Conservation (phyloP, 2,113 vertebrate species). For the Leucosticte australis region DNA sequence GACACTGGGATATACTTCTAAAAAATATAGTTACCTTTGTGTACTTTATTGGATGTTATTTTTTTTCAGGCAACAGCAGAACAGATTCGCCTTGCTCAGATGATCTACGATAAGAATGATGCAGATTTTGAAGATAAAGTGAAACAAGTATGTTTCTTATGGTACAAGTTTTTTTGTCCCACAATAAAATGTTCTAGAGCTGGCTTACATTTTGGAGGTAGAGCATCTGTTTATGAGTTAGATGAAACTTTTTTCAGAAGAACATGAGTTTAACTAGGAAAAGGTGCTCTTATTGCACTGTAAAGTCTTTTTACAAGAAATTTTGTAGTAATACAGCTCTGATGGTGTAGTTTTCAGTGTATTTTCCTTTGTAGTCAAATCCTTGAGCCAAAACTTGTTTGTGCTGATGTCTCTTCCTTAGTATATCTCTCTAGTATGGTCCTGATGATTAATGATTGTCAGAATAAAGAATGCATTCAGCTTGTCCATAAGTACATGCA, state of each 20-base stretch:
- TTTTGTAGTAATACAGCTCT: neutral
- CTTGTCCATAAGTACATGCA: neutral
- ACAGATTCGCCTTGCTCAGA: slow-evolving; percentile 95
- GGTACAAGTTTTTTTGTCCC: neutral
- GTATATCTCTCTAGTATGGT: neutral
- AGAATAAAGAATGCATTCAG: neutral
- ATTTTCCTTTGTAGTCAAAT: neutral
- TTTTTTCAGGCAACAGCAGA: slow-evolving; percentile 91
- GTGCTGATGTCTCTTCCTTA: neutral
- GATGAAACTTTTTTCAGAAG: neutral
- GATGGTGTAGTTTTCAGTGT: neutral
- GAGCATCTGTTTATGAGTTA: neutral
- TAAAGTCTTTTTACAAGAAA: neutral
- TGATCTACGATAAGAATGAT: slow-evolving; percentile 97
- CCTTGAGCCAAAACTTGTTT: neutral
- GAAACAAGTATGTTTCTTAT: slow-evolving; percentile 84
- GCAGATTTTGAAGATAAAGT: slow-evolving; percentile 96
- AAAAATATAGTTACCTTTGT: neutral
- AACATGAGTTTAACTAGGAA: neutral
- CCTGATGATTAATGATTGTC: neutral
- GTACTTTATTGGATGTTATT: neutral
- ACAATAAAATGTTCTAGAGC: neutral
- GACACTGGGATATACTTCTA: neutral
- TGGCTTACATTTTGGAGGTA: neutral
- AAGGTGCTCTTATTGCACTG: neutral